Conservation (phyloP, 37 sponge, comb jelly and placozoan genomes). For the Eunapius fragilis region DNA sequence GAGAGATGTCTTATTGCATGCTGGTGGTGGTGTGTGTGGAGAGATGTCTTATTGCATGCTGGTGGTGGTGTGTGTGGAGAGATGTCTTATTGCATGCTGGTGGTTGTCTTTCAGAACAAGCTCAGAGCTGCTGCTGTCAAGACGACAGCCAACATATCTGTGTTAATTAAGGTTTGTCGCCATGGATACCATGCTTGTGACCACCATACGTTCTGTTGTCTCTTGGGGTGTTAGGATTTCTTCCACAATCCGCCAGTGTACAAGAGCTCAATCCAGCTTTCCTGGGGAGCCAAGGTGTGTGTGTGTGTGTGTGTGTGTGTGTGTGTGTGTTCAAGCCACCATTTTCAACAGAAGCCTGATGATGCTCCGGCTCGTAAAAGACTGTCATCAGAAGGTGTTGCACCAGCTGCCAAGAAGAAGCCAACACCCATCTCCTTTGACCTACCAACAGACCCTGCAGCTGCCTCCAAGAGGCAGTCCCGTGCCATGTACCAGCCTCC, state of each 20-base stretch:
- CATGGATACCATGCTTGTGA: not conserved
- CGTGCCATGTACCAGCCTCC: slow-evolving; percentile 59
- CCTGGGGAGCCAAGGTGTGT: slow-evolving; percentile 66
- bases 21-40: not conserved
- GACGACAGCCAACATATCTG: slow-evolving; percentile 66
- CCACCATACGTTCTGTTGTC: not conserved
- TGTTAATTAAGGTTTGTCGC: slow-evolving; percentile 49
- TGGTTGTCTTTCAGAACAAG: slow-evolving; percentile 42
- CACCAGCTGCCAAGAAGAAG: slow-evolving; percentile 42
- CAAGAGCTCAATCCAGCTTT: slow-evolving; percentile 47
- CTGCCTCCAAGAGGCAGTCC: slow-evolving; percentile 7
- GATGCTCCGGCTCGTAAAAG: slow-evolving; percentile 23
- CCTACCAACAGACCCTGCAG: not conserved
- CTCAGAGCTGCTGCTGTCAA: slow-evolving; percentile 44
- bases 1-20: not conserved
- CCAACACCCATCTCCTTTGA: slow-evolving; percentile 58
- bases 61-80: not conserved
- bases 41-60: too few relatives aligned
- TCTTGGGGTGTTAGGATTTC: slow-evolving; percentile 43
- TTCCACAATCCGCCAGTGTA: slow-evolving; percentile 76
- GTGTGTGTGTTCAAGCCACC: not conserved
- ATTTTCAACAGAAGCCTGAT: slow-evolving; percentile 8
- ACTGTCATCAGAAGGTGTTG: not conserved
- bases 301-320: not conserved
- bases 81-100: not conserved